Evolutionary conservation across 1,140 invertebrate genomes (phyloP).

Genomic region (Antheraea mylitta): DNA sequence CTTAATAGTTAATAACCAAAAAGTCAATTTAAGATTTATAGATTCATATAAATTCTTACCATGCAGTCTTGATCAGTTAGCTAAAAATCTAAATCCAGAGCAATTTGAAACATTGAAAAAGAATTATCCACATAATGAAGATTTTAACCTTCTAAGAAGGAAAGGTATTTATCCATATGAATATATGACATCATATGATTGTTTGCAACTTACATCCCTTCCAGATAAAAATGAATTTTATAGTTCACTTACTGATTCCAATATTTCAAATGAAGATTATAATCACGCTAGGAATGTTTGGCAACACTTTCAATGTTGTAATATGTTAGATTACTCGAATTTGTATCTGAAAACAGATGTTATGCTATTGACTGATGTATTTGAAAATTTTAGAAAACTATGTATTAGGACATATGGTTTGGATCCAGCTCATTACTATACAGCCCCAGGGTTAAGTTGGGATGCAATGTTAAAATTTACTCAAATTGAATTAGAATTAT

Average conservation of each 20-base stretch:
- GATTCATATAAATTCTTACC: slow-evolving; percentile 34
- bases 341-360: slow-evolving; percentile 71
- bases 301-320: background rate
- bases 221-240: slow-evolving; percentile 49
- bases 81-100: slow-evolving; percentile 18
- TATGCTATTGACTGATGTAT: slow-evolving; percentile 56
- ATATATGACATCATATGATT: background rate
- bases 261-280: slow-evolving; percentile 55
- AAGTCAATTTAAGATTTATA: slow-evolving; percentile 30
- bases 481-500: slow-evolving; percentile 62
- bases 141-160: background rate
- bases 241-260: slow-evolving; percentile 41
- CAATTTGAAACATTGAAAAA: background rate
- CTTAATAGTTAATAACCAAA: slow-evolving; percentile 15
- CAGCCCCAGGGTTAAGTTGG: slow-evolving; percentile 53
- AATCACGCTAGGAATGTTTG: slow-evolving; percentile 5
- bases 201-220: background rate
- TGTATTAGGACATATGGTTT: slow-evolving; percentile 31
- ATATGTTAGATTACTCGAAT: slow-evolving; percentile 53
- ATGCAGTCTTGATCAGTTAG: slow-evolving; percentile 25
- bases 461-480: slow-evolving; percentile 51
- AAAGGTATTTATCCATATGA: slow-evolving; percentile 4
- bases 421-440: slow-evolving; percentile 55
- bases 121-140: background rate
- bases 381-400: slow-evolving; percentile 52